Base-by-base conservation (phyloP, 2,113 vertebrate genomes). In the Hypocryptadius cinnamomeus region DNA sequence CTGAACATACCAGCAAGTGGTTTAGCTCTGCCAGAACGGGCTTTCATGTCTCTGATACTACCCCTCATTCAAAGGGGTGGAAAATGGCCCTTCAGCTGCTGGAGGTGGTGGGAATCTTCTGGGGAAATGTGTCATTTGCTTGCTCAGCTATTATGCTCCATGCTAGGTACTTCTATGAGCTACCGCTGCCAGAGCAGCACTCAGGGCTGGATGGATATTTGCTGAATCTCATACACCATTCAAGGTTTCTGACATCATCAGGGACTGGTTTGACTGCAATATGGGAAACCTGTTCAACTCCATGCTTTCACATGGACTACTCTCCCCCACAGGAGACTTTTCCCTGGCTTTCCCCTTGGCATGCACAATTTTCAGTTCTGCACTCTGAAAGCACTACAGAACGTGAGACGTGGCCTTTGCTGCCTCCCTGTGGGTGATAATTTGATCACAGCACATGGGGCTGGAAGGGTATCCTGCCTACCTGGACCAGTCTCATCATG, bases 341-440 rank as follows among this genome's bases (percentile, higher is more conserved):
- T 28, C 15, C 11, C 22, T 8, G 35, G 20, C 51, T 42, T 61
- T 63, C 19, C 14, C 9, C 56, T 63, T 1, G 0, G 23, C n/a
- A 11, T 33, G 45, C 17, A 6, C 23, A 10, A 2, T 25, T 86
- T 79, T 27, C 53, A 24, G 20, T n/a, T 72, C 56, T 30, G 33
- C 23, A 5, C 9, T 16, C 11, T 9, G 22, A 53, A 16, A 33
- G 11, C 22, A 2, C 35, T 20, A 13, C 39, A 57, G 48, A 85
- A 50, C 1, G 5, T 4, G 47, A 24, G 48, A 66, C 1, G 1
- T 15, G 57, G 85, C n/a, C 78, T 96, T 95, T 95, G 93, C 95
- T 96, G 96, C 96, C 97, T 89, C 91, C 91, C 18, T 25, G 64
- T 83, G 96, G 94, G 24, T 48, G 45, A 78, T 53, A 25, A 19